A percentile compares a stretch with the other conserved stretches of the same genome.
Conservation (phyloP, 2,888 invertebrate species). For the Metallyticus violacea region DNA sequence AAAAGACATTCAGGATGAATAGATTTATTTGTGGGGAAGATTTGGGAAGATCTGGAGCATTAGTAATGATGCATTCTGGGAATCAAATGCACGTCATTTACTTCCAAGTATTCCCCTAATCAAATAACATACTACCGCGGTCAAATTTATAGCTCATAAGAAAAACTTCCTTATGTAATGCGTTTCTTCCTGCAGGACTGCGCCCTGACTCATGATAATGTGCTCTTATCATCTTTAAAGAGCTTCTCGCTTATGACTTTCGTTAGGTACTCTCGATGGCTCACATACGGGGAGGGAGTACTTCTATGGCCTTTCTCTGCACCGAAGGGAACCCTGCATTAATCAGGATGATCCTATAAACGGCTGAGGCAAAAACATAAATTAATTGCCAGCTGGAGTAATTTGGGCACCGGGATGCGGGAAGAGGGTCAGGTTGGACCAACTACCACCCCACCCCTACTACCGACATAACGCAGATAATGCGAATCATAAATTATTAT, state of each 20-base stretch:
- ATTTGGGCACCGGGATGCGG: neutral
- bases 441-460: neutral
- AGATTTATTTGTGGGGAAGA: too few species aligned
- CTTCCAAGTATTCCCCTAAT: too few species aligned
- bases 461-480: neutral
- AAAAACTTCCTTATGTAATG: neutral
- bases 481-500: neutral
- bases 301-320: too few species aligned
- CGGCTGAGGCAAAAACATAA: neutral
- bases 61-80: too few species aligned
- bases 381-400: constrained; percentile 6
- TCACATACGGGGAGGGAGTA: neutral
- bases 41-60: too few species aligned
- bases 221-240: neutral
- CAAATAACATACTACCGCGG: too few species aligned
- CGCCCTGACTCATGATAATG: neutral
- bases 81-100: too few species aligned
- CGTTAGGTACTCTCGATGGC: neutral
- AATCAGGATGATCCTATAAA: constrained; percentile 8
- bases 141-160: neutral
- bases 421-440: neutral
- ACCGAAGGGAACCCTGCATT: neutral
- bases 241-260: neutral
- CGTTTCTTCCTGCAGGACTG: neutral
- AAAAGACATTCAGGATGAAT: too few species aligned